phyloP scores from a whole-genome alignment of 1,140 invertebrate species.

The Epicauta chinensis region DNA sequence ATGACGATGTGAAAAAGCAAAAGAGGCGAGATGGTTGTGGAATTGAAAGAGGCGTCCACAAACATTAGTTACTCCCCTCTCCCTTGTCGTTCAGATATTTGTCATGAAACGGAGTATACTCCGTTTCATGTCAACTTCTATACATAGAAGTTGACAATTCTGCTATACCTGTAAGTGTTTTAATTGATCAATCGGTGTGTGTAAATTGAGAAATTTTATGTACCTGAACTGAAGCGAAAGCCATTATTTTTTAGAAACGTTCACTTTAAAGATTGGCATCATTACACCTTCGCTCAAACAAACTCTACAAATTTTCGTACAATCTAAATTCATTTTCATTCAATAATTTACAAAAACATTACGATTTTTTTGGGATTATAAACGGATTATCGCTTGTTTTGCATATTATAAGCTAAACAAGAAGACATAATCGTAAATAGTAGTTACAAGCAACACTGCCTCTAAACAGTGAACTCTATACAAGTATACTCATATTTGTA shows the following conservation, averaged over 20 bases:
- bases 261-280: conserved; percentile 44
- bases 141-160: no score
- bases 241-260: conserved; percentile 42
- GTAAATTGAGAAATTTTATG: neutral
- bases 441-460: no score
- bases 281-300: conserved; percentile 39
- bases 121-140: no score
- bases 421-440: no score
- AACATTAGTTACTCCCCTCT: no score
- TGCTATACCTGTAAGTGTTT: conserved; percentile 41
- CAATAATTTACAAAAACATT: neutral
- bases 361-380: neutral
- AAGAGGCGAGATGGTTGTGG: no score
- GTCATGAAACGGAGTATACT: no score
- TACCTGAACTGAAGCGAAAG: conserved; percentile 43
- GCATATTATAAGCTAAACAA: neutral
- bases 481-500: no score
- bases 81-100: no score
- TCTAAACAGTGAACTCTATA: no score
- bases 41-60: no score
- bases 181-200: neutral
- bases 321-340: conserved; percentile 33
- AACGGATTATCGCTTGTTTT: neutral
- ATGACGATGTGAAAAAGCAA: no score
- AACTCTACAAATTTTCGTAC: conserved; percentile 40